A percentile compares a stretch with the other conserved stretches of the same genome.
Conservation (phyloP, 2,113 vertebrate species). For the Oreotragus oreotragus region DNA sequence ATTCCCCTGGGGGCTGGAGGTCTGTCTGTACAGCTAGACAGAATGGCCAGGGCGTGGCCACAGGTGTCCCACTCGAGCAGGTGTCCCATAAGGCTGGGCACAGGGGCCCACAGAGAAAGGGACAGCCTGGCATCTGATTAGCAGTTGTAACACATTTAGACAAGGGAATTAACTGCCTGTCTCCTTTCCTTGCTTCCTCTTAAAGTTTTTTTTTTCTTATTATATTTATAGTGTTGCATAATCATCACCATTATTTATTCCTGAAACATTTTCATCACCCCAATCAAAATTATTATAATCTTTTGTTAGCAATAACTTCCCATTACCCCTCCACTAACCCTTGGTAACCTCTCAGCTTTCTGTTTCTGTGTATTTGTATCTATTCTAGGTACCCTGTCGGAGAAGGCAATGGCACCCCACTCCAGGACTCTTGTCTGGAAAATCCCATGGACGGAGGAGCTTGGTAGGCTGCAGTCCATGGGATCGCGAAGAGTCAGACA, state of each 20-base stretch:
- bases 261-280: not conserved
- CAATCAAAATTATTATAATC: not conserved
- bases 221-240: not conserved
- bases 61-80: constrained; percentile 23
- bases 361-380: not conserved
- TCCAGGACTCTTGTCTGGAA: too few species aligned
- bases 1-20: not conserved
- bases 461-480: too few species aligned
- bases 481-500: rapidly evolving
- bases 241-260: not conserved
- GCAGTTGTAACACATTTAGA: not conserved
- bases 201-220: not conserved
- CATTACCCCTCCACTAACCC: not conserved
- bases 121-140: not conserved
- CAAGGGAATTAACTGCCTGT: constrained; percentile 11
- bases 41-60: constrained; percentile 30
- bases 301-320: not conserved
- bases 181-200: not conserved
- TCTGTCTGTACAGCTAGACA: constrained; percentile 11
- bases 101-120: not conserved
- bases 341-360: not conserved
- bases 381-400: not conserved
- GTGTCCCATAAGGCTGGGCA: not conserved
- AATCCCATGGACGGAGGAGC: too few species aligned
- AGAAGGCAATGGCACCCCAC: too few species aligned